phyloP scores from a whole-genome alignment of 1,140 invertebrate species.

The Atopsyche davidsoni region DNA sequence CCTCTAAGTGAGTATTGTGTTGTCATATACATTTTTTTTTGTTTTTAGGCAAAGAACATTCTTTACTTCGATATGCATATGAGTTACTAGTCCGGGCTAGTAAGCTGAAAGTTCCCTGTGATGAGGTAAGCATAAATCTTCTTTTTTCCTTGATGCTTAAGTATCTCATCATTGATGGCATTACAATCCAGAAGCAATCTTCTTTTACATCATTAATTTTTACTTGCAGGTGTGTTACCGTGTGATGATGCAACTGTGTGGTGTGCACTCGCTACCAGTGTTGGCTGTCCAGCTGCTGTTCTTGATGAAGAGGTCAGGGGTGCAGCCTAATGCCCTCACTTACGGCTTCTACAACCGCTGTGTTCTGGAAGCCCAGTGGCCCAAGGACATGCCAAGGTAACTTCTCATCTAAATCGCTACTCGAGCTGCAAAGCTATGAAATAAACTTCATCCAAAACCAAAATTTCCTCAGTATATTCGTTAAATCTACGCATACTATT shows the following conservation, averaged over 20 bases:
- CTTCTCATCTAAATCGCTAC: too few relatives aligned
- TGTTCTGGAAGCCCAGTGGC: constrained; percentile 93
- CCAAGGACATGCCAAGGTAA: constrained; percentile 74
- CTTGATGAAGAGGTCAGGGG: constrained; percentile 89
- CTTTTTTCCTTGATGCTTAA: neutral
- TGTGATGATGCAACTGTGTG: constrained; percentile 98
- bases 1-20: neutral
- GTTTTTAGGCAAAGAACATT: constrained; percentile 60
- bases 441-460: too few relatives aligned
- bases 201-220: constrained; percentile 14
- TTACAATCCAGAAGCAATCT: neutral
- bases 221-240: constrained; percentile 82
- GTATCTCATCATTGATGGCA: neutral
- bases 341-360: constrained; percentile 78
- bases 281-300: constrained; percentile 91
- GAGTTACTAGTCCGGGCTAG: constrained; percentile 83
- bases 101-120: constrained; percentile 73
- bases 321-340: constrained; percentile 96
- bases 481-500: neutral
- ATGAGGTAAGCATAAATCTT: constrained; percentile 70
- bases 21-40: constrained; percentile 38
- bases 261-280: constrained; percentile 87
- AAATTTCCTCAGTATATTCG: too few relatives aligned
- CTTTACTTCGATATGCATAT: constrained; percentile 77
- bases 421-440: too few relatives aligned